A percentile compares a stretch with the other conserved stretches of the same genome.
Evolutionary conservation across 1,140 invertebrate genomes (phyloP).

Genomic region (Drosophila ohnishii): DNA sequence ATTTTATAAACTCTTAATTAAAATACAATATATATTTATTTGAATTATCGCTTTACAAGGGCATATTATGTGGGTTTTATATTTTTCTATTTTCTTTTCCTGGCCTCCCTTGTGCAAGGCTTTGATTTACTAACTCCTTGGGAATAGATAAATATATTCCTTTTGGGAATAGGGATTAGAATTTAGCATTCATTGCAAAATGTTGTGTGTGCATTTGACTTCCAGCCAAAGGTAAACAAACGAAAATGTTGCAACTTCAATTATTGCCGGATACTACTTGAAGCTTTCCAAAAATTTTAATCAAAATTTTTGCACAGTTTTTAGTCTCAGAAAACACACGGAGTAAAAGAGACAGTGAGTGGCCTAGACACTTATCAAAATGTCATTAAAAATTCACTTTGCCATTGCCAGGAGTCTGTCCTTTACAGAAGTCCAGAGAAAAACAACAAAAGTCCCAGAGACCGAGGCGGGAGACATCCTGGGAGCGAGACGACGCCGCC

Average conservation of each 20-base stretch:
- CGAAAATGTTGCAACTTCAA: constrained; percentile 17
- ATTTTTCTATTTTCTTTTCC: background rate
- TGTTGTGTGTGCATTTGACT: constrained; percentile 1
- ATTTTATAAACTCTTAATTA: constrained; percentile 1
- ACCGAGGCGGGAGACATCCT: constrained; percentile 20
- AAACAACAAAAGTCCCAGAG: constrained; percentile 7
- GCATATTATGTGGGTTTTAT: too few relatives aligned
- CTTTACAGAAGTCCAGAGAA: constrained; percentile 1
- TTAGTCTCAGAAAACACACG: constrained; percentile 19
- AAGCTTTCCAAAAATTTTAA: constrained; percentile 20
- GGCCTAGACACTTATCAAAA: constrained; percentile 67
- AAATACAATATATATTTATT: background rate
- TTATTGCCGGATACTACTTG: background rate
- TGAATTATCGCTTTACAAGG: too few relatives aligned
- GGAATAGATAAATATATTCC: background rate
- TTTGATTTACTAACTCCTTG: background rate
- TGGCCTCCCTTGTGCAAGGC: background rate
- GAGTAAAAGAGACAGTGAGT: constrained; percentile 1
- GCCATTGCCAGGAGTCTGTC: constrained; percentile 24
- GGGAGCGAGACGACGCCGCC: background rate
- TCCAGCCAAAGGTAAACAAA: constrained; percentile 12
- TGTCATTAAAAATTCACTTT: constrained; percentile 76
- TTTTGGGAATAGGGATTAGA: background rate
- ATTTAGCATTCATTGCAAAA: constrained; percentile 8
- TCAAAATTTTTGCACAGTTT: constrained; percentile 26